These are phyloP conservation scores for Cassiopea xamachana DNA, from an alignment of 30 jellyfish, hydroid and myxozoan genomes.

Conservation along the genomic window DNA sequence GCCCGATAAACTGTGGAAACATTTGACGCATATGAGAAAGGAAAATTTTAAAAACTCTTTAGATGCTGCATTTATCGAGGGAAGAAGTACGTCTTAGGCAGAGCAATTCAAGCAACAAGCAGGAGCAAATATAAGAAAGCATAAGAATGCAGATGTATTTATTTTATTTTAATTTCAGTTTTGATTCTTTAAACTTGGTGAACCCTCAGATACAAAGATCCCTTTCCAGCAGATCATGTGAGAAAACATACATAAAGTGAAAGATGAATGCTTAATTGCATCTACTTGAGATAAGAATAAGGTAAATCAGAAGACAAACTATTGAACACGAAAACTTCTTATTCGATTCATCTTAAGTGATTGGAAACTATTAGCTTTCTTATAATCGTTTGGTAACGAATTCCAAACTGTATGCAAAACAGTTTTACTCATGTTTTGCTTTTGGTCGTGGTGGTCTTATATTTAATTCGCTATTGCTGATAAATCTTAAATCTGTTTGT, in stretches of 20 bases:
- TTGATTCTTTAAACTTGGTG: neutral
- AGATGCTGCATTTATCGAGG: no score
- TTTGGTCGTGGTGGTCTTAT: neutral
- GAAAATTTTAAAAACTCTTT: no score
- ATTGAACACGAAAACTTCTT: neutral
- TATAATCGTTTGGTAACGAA: neutral
- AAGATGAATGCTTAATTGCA: neutral
- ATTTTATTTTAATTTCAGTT: neutral
- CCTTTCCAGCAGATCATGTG: neutral
- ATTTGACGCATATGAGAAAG: no score
- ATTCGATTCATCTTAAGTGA: neutral
- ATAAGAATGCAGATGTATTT: no score
- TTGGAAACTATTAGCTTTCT: neutral
- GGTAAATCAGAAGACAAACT: neutral
- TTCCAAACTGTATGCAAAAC: conserved; percentile 3
- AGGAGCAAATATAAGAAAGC: no score
- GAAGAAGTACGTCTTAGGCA: no score
- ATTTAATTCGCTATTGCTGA: neutral
- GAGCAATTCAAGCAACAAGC: neutral
- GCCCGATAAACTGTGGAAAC: no score
- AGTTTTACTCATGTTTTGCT: neutral
- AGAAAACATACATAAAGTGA: neutral
- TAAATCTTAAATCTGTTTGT: neutral
- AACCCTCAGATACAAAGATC: neutral
- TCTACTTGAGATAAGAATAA: neutral